Evolutionary conservation across 2,888 invertebrate species (phyloP).

Genomic region (Stenurella melanura): DNA sequence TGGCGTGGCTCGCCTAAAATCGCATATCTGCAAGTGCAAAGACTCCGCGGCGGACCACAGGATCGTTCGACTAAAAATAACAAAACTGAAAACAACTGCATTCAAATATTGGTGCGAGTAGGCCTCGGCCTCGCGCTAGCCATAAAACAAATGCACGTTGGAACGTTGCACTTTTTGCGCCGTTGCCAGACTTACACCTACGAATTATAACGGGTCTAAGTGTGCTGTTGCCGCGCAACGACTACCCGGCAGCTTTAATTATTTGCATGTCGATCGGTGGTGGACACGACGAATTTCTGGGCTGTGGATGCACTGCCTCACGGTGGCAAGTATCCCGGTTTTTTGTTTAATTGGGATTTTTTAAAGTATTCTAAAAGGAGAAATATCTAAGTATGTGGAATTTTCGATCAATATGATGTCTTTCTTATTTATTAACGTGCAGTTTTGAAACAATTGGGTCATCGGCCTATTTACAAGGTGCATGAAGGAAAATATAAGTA

Average conservation of each 20-base stretch:
- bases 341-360: too few species aligned
- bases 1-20: conserved; percentile 22
- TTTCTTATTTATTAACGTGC: too few species aligned
- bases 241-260: conserved; percentile 2
- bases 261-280: conserved; percentile 25
- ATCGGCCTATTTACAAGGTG: too few species aligned
- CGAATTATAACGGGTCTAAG: conserved; percentile 29
- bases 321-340: too few species aligned
- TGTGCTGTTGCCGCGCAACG: conserved; percentile 25
- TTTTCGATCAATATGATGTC: too few species aligned
- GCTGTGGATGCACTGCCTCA: too few species aligned
- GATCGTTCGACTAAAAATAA: conserved; percentile 48
- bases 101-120: conserved; percentile 42
- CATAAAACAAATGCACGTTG: conserved; percentile 48
- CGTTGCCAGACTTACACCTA: conserved; percentile 47
- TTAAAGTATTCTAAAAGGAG: too few species aligned
- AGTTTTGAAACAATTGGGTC: too few species aligned
- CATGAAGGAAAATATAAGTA: too few species aligned
- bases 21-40: conserved; percentile 52
- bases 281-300: neutral
- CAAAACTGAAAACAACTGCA: conserved; percentile 46
- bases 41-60: conserved; percentile 46
- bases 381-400: too few species aligned
- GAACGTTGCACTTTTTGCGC: conserved; percentile 48
- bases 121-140: conserved; percentile 43